Evolutionary conservation across 2,888 invertebrate genomes (phyloP), one percentile per base, ranked within the genome.

Genomic region (Apantesis nais): DNA sequence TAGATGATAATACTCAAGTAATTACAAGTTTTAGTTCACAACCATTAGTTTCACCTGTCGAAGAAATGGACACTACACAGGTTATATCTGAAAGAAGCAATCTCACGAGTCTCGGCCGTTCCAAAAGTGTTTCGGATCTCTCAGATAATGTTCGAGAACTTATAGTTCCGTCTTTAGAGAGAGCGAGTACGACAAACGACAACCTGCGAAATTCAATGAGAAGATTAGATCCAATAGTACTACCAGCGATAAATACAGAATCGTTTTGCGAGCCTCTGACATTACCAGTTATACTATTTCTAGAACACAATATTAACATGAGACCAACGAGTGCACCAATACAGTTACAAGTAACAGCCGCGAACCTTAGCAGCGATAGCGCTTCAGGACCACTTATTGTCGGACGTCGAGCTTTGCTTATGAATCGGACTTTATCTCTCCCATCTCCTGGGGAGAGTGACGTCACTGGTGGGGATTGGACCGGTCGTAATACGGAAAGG

Each of bases 371-470:
- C 76, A 89, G 87, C 68, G 93, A 92, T 78, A 91, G 91, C 25
- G 86, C 91, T 29, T 92, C 94, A 12, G 93, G 93, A 2, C 95
- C 94, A 25, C 84, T 94, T 66, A 94, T 95, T 67, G 90, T 94
- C 16, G 94, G 94, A 12, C 90, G 94, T 2, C 85, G 92, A 68
- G 90, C 94, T 25, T 85, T 95, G 78, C 82, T 94, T 48, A 94
- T 94, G 93, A 94, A 94, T 73, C 85, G 94, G 39, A 88, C 94
- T 12, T 78, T 94, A 68, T 94, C 94, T 0, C 82, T 94, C 39
- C 94, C 94, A 0, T 94, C 94, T 2, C 94, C 94, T 0, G 93
- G 90, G 4, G 94, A 93, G 14, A 94, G 92, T 85, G 94, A 94
- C 73, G 86, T 90, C 67, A 91, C 92, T 0, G 79, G 89, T 0